Conservation (phyloP, 2,113 vertebrate genomes). For the Furnarius figulus region DNA sequence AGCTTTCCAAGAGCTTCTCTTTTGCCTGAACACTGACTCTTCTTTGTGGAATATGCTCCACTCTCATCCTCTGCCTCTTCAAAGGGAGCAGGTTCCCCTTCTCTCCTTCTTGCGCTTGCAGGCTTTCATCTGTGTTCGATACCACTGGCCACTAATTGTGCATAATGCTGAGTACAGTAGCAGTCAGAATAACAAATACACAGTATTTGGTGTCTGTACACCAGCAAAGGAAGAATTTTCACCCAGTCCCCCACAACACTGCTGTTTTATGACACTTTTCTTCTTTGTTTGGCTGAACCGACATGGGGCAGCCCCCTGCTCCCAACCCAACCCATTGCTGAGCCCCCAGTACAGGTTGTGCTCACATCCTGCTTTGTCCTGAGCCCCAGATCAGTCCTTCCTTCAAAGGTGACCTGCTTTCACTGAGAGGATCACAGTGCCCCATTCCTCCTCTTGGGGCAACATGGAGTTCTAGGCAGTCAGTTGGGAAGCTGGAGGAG, state of each 20-base stretch:
- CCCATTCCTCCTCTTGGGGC: background rate
- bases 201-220: background rate
- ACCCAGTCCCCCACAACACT: background rate
- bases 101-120: background rate
- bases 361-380: background rate
- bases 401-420: background rate
- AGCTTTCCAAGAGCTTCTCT: background rate
- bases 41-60: background rate
- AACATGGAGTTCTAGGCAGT: fast-evolving
- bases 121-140: background rate
- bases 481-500: background rate
- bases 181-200: background rate
- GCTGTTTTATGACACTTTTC: background rate
- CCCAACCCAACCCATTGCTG: background rate
- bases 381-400: background rate
- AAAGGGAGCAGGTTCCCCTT: background rate
- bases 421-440: fast-evolving
- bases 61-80: background rate
- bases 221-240: background rate
- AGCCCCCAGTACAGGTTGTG: background rate
- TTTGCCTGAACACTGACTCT: background rate
- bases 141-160: background rate
- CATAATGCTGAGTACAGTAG: background rate
- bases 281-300: background rate
- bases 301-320: fast-evolving